A percentile compares a stretch with the other conserved stretches of the same genome.
Evolutionary conservation across 1,140 invertebrate species (phyloP).

Genomic region (Rhagoletis pomonella): DNA sequence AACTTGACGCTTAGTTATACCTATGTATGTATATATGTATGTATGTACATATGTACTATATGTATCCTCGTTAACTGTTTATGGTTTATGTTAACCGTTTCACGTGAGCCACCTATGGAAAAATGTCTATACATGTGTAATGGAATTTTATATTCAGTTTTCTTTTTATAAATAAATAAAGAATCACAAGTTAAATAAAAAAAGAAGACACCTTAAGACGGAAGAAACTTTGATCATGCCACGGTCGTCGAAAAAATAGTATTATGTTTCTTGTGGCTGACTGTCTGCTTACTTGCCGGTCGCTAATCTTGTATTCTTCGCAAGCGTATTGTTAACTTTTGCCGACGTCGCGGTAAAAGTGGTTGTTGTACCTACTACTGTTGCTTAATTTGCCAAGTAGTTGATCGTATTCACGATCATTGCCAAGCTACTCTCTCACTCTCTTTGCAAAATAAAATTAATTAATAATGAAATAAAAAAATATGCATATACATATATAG

Average conservation of each 20-base stretch:
- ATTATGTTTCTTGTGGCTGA: not conserved
- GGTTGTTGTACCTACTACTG: too few species aligned
- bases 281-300: not conserved
- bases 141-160: too few species aligned
- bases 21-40: too few species aligned
- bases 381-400: not conserved
- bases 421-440: not conserved
- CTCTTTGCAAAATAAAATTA: not conserved
- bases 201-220: not conserved
- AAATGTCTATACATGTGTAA: too few species aligned
- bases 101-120: too few species aligned
- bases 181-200: not conserved
- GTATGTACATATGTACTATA: too few species aligned
- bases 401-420: constrained; percentile 1
- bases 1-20: too few species aligned
- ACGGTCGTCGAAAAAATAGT: not conserved
- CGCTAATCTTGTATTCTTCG: not conserved
- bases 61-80: too few species aligned
- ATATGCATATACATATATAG: not conserved
- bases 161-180: too few species aligned
- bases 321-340: not conserved
- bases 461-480: not conserved
- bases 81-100: too few species aligned
- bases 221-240: constrained; percentile 19
- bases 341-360: not conserved